Percentiles rank a stretch among this genome's conserved stretches.
phyloP scores from a whole-genome alignment of 2,797 vertebrate species.

The Lagocephalus sceleratus region DNA sequence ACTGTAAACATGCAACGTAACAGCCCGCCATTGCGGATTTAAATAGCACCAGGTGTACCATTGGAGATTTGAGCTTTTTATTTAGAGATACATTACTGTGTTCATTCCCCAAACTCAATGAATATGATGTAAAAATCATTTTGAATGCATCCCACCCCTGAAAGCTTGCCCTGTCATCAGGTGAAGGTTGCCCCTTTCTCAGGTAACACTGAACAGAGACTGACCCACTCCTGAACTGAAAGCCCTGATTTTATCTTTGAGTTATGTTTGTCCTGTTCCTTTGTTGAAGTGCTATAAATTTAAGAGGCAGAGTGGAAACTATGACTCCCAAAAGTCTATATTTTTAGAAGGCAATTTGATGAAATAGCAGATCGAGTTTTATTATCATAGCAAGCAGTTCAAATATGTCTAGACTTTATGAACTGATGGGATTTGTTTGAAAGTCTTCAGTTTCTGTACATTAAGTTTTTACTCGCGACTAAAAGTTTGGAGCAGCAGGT shows the following conservation, averaged over 20 bases:
- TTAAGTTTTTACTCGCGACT: constrained; percentile 2
- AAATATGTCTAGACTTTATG: constrained; percentile 24
- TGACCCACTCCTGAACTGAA: constrained; percentile 23
- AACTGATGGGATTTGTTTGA: constrained; percentile 8
- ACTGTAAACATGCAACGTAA: not conserved
- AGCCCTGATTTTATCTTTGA: constrained; percentile 23
- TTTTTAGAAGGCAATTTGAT: constrained; percentile 21
- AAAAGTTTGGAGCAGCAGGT: constrained; percentile 5
- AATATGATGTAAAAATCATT: constrained; percentile 13
- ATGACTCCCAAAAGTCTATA: constrained; percentile 34
- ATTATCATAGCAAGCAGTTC: constrained; percentile 10
- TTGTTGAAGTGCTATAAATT: constrained; percentile 34
- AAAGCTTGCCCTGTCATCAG: constrained; percentile 48
- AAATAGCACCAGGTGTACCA: not conserved
- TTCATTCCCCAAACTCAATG: constrained; percentile 19
- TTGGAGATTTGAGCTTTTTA: not conserved
- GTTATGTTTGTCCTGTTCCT: constrained; percentile 41
- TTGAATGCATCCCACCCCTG: not conserved
- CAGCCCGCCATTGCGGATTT: not conserved
- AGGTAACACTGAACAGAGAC: constrained; percentile 20
- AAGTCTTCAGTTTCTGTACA: constrained; percentile 4
- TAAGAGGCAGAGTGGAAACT: constrained; percentile 56
- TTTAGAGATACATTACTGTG: not conserved
- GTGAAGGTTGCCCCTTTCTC: constrained; percentile 43
- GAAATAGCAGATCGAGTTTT: constrained; percentile 7